Conservation (phyloP, 2,888 invertebrate species). For the Eremobia ochroleuca region DNA sequence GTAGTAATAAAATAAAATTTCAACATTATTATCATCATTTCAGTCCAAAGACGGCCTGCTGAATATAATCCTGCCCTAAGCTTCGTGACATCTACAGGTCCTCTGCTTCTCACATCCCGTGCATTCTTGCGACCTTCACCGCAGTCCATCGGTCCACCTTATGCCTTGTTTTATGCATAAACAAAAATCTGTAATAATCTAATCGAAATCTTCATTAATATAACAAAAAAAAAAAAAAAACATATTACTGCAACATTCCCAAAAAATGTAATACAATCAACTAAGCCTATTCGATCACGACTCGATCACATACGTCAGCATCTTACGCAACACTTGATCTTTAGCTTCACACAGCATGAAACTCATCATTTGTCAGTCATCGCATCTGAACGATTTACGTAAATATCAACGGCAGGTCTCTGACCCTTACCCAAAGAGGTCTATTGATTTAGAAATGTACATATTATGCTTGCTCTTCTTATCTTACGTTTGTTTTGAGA, state of each 20-base stretch:
- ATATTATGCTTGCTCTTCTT: constrained; percentile 66
- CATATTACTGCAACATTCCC: background rate
- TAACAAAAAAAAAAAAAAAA: background rate
- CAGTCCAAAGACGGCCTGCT: background rate
- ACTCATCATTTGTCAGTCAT: constrained; percentile 82
- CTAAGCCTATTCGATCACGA: constrained; percentile 29
- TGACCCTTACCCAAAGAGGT: constrained; percentile 66
- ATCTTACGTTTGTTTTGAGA: constrained; percentile 60
- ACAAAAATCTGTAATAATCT: background rate
- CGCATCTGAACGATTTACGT: constrained; percentile 77
- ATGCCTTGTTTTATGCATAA: too few species aligned
- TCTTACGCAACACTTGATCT: constrained; percentile 73
- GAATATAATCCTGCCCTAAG: background rate
- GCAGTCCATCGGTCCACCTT: background rate
- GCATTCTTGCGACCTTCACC: background rate
- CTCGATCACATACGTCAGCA: constrained; percentile 55
- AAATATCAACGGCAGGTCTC: constrained; percentile 73
- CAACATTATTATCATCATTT: background rate
- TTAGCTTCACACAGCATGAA: constrained; percentile 69
- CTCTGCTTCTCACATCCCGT: background rate
- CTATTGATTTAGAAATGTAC: constrained; percentile 63
- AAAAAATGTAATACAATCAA: constrained; percentile 29
- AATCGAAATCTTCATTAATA: background rate
- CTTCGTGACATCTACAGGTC: background rate
- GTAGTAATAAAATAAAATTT: background rate